Percentiles rank a stretch among this genome's conserved stretches.
Conservation (phyloP, 64 coral and sea anemone genomes). For the Stichodactyla mertensii region DNA sequence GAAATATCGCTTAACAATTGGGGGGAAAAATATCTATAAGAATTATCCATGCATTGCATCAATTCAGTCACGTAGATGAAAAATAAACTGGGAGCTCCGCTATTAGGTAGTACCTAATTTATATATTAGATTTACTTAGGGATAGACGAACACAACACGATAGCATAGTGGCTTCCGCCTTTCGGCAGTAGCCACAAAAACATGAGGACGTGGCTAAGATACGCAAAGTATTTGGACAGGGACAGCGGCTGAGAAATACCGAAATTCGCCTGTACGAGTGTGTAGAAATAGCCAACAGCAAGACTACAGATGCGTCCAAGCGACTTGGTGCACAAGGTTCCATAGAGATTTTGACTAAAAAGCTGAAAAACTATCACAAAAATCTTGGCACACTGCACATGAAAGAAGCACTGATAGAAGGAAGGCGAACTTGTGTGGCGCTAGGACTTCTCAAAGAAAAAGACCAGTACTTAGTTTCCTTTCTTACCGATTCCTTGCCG, state of each 20-base stretch:
- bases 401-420: neutral
- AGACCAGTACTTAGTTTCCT: neutral
- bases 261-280: slow-evolving; percentile 13
- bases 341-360: neutral
- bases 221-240: neutral
- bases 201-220: neutral
- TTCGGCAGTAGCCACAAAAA: too few relatives aligned
- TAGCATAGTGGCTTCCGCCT: too few relatives aligned
- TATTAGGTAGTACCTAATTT: too few relatives aligned
- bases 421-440: neutral
- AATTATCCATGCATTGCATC: too few relatives aligned
- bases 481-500: neutral
- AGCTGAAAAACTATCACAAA: neutral
- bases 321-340: neutral
- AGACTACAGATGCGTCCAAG: neutral
- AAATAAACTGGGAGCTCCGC: too few relatives aligned
- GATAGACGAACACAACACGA: too few relatives aligned
- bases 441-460: neutral
- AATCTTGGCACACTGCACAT: slow-evolving; percentile 2
- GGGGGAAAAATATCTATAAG: too few relatives aligned
- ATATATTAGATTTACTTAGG: too few relatives aligned
- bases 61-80: too few relatives aligned
- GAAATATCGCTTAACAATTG: too few relatives aligned
- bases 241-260: neutral
- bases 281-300: too few relatives aligned